Percentiles rank a stretch among this genome's conserved stretches.
Evolutionary conservation across 2,888 invertebrate species (phyloP).

Genomic region (Campoplex capitator): DNA sequence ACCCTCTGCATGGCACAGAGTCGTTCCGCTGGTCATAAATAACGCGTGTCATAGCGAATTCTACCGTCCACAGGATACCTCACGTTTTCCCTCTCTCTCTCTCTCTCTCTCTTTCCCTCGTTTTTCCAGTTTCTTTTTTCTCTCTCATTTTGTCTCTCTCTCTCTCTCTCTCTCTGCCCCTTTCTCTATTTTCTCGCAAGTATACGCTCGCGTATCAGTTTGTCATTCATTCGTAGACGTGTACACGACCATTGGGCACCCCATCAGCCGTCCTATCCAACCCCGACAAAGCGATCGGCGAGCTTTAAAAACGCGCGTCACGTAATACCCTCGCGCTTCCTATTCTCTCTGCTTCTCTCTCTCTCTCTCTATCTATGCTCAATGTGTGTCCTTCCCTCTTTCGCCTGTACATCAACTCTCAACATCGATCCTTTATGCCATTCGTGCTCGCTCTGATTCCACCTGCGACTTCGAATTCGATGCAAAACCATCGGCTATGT

Average conservation of each 20-base stretch:
- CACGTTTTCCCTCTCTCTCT: conserved; percentile 40
- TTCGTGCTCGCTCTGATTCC: conserved; percentile 46
- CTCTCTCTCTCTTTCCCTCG: conserved; percentile 9
- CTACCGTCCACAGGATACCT: conserved; percentile 33
- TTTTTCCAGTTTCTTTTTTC: conserved; percentile 10
- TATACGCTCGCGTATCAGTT: conserved; percentile 63
- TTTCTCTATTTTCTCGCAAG: conserved; percentile 29
- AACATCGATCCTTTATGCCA: conserved; percentile 51
- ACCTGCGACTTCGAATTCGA: conserved; percentile 46
- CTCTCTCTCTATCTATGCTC: neutral
- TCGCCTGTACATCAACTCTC: conserved; percentile 18
- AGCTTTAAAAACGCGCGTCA: conserved; percentile 69
- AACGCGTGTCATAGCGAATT: conserved; percentile 65
- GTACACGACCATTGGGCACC: conserved; percentile 59
- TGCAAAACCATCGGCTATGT: conserved; percentile 29
- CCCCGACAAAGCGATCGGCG: conserved; percentile 65
- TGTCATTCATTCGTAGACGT: conserved; percentile 67
- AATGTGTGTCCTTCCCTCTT: conserved; percentile 11
- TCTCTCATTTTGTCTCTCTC: neutral
- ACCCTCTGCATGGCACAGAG: conserved; percentile 45
- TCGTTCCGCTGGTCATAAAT: conserved; percentile 60
- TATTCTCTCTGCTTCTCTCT: conserved; percentile 3
- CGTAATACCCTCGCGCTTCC: conserved; percentile 55
- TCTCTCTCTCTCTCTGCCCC: neutral
- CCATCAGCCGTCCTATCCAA: conserved; percentile 45